Conservation (phyloP, 2,113 vertebrate genomes). For the Lanius collurio region DNA sequence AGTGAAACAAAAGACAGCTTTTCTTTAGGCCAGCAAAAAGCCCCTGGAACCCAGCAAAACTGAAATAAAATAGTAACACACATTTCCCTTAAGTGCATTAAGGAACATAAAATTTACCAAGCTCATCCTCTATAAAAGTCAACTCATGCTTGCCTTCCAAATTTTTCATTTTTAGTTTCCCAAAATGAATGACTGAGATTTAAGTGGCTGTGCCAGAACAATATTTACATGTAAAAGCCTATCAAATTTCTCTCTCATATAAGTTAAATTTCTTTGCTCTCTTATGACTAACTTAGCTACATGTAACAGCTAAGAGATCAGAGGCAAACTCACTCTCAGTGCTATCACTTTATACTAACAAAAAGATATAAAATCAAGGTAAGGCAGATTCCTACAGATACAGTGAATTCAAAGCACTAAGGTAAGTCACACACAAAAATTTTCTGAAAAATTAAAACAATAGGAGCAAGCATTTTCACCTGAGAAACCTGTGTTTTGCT, state of each 20-base stretch:
- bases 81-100: background rate
- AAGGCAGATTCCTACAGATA: background rate
- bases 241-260: background rate
- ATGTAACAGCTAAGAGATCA: background rate
- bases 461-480: background rate
- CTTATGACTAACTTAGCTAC: background rate
- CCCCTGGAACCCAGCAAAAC: background rate
- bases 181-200: background rate
- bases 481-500: background rate
- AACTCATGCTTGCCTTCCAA: background rate
- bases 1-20: background rate
- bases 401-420: background rate
- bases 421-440: background rate
- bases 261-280: background rate
- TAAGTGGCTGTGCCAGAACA: background rate
- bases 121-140: background rate
- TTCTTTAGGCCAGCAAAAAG: background rate
- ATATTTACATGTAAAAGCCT: background rate
- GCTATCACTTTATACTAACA: background rate
- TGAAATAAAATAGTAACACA: background rate
- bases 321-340: background rate
- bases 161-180: background rate
- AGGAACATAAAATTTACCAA: background rate
- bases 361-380: background rate
- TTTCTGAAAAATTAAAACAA: background rate